Conservation (phyloP, 2,888 invertebrate species). For the Eupithecia exiguata region DNA sequence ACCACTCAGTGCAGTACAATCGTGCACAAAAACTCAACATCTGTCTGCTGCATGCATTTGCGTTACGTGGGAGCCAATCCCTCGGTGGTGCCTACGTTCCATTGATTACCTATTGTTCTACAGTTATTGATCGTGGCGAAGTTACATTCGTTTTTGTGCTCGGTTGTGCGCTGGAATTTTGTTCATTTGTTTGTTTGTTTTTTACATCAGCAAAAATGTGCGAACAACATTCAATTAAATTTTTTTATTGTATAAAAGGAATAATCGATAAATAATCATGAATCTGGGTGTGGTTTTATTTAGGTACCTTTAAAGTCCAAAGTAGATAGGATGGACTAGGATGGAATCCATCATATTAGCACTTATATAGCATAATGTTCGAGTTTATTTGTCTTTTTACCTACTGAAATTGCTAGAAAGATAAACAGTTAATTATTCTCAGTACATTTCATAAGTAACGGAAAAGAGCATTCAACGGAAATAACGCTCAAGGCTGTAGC, state of each 20-base stretch:
- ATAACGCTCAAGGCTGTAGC: no score
- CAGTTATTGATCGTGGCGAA: conserved; percentile 4
- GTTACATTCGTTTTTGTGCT: conserved; percentile 7
- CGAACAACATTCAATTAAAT: background rate
- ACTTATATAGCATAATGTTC: no score
- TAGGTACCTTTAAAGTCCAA: no score
- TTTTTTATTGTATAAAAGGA: no score
- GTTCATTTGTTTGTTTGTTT: background rate
- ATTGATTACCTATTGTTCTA: conserved; percentile 12
- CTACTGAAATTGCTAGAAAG: no score
- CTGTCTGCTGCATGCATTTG: conserved; percentile 6
- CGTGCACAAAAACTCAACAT: conserved; percentile 2
- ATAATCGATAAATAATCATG: background rate
- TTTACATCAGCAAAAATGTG: background rate
- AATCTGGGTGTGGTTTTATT: no score
- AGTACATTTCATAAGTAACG: no score
- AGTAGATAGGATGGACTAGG: no score
- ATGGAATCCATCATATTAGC: no score
- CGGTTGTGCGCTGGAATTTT: background rate
- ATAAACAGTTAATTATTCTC: no score
- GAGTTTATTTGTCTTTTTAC: no score
- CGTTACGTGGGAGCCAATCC: background rate
- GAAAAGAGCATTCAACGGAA: no score
- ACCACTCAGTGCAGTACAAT: background rate
- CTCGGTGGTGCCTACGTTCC: conserved; percentile 4